Conservation (phyloP, 2,797 vertebrate species). For the Setipinna tenuifilis region DNA sequence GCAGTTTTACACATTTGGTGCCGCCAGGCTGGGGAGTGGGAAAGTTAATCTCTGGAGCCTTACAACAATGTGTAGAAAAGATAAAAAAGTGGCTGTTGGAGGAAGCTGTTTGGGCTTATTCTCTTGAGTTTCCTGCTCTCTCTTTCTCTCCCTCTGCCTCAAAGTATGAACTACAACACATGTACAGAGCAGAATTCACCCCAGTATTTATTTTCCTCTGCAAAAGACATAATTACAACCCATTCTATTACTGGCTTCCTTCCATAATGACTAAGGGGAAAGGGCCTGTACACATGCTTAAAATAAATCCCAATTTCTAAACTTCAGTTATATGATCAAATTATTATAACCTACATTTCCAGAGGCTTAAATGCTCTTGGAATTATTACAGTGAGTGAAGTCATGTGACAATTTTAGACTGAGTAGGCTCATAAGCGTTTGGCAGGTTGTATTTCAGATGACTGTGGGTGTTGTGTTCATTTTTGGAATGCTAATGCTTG, state of each 20-base stretch:
- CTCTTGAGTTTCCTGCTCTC: neutral
- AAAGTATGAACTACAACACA: neutral
- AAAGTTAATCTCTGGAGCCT: constrained; percentile 41
- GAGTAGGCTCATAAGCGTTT: neutral
- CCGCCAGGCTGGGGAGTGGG: neutral
- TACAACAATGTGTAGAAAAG: constrained; percentile 44
- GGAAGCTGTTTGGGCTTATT: constrained; percentile 4
- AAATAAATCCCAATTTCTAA: neutral
- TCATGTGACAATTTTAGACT: constrained; percentile 2
- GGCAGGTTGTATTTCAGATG: constrained; percentile 15
- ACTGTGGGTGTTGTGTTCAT: constrained; percentile 3
- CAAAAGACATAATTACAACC: neutral
- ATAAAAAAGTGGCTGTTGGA: constrained; percentile 52
- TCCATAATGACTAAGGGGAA: neutral
- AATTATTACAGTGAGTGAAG: constrained; percentile 18
- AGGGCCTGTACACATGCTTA: neutral
- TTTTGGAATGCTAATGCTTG: neutral
- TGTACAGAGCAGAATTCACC: neutral
- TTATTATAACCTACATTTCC: neutral
- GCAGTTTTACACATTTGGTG: neutral
- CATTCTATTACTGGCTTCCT: neutral
- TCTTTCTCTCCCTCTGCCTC: neutral
- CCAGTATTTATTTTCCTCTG: neutral
- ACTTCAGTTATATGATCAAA: neutral
- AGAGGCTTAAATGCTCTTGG: neutral